These are phyloP conservation scores for Hemicentrotus pulcherrimus DNA, from an alignment of 35 echinoderm and acorn worm genomes.

Conservation along the genomic window DNA sequence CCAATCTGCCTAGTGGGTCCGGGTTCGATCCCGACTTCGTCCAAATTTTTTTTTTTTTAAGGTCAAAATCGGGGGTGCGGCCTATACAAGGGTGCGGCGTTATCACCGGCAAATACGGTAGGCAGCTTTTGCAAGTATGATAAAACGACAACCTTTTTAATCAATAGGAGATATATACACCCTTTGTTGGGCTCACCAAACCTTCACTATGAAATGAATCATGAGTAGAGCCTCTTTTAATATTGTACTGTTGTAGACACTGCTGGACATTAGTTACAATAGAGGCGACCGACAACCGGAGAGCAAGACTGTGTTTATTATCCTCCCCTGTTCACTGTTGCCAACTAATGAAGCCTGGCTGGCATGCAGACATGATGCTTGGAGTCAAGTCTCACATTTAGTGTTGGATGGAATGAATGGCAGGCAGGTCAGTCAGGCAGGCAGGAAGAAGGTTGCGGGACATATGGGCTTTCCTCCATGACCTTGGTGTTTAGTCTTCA, in stretches of 20 bases:
- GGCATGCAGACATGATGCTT: neutral
- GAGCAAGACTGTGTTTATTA: neutral
- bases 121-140: neutral
- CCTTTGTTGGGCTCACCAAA: neutral
- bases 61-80: no score
- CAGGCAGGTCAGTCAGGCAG: neutral
- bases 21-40: no score
- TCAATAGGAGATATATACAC: neutral
- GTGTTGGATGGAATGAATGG: neutral
- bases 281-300: neutral
- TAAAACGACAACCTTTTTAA: neutral
- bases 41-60: no score
- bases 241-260: neutral
- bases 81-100: no score
- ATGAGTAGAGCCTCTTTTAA: neutral
- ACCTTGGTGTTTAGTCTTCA: neutral
- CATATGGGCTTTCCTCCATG: neutral
- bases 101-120: no score
- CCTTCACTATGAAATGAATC: neutral
- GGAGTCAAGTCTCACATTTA: neutral
- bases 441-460: neutral
- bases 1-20: no score
- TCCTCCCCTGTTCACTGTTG: neutral
- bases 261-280: neutral
- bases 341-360: neutral